Evolutionary conservation across 1,140 invertebrate species (phyloP).

Genomic region (Brachionus asplanchnoidis): DNA sequence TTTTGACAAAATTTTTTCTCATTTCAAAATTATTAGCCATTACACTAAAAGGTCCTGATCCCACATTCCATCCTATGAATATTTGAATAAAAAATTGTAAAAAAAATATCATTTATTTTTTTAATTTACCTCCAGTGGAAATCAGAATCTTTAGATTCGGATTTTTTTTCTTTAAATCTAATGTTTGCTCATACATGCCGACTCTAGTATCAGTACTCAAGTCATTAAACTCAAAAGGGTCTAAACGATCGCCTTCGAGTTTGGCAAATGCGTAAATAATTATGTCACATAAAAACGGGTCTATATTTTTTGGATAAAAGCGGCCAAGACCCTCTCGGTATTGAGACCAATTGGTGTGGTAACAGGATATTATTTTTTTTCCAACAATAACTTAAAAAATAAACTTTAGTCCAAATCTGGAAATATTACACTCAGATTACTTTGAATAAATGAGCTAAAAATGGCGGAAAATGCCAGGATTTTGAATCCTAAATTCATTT

Average conservation of each 20-base stretch:
- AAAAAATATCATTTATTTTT: conserved; percentile 72
- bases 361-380: conserved; percentile 64
- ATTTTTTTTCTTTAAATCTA: conserved; percentile 80
- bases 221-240: conserved; percentile 76
- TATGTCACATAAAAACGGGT: conserved; percentile 79
- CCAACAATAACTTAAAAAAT: neutral
- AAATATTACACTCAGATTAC: neutral
- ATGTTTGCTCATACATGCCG: conserved; percentile 68
- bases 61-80: conserved; percentile 49
- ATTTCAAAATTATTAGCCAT: neutral
- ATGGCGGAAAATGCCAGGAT: neutral
- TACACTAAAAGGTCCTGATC: neutral
- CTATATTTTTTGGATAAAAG: conserved; percentile 79
- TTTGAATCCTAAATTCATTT: neutral
- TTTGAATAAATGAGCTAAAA: neutral
- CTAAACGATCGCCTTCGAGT: conserved; percentile 62
- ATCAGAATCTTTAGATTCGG: conserved; percentile 82
- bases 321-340: conserved; percentile 77
- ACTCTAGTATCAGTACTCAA: conserved; percentile 54
- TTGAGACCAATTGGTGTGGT: conserved; percentile 85
- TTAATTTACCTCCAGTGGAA: conserved; percentile 89
- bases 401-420: neutral
- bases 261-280: conserved; percentile 87
- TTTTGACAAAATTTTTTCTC: conserved; percentile 45
- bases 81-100: conserved; percentile 45